Evolutionary conservation across 2,888 invertebrate species (phyloP).

Genomic region (Adineta ricciae): DNA sequence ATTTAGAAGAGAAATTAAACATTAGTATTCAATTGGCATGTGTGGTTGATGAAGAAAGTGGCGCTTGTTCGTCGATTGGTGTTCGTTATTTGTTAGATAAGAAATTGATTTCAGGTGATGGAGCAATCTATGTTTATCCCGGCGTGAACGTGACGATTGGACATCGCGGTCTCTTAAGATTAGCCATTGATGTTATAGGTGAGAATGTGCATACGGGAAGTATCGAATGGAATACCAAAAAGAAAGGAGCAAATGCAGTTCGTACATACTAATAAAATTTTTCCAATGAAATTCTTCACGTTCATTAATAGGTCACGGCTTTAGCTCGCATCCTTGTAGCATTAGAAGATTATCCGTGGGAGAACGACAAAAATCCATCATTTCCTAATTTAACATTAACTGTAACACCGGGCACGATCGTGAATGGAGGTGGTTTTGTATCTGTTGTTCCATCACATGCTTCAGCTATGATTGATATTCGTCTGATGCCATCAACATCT

Average conservation of each 20-base stretch:
- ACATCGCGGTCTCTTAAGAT: not conserved
- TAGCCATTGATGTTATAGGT: not conserved
- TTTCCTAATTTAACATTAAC: not conserved
- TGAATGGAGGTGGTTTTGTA: not conserved
- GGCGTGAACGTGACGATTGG: not conserved
- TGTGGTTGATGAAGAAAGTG: constrained; percentile 11
- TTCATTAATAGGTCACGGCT: not conserved
- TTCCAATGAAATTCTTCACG: not conserved
- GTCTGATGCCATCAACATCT: not conserved
- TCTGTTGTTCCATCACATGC: not conserved
- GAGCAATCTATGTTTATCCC: not conserved
- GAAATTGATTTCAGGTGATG: not conserved
- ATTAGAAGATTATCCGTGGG: not conserved
- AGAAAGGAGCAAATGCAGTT: not conserved
- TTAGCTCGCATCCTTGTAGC: not conserved
- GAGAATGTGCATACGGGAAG: not conserved
- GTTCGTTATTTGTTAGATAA: constrained; percentile 12
- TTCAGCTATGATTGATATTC: not conserved
- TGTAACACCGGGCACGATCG: not conserved
- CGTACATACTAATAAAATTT: not conserved
- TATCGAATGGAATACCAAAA: not conserved
- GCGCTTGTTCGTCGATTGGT: not conserved
- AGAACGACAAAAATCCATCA: not conserved
- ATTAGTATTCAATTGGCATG: not conserved
- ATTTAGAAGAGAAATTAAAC: not conserved